These are phyloP conservation scores for Patella depressa DNA, from an alignment of 2,888 invertebrate genomes.

Conservation along the genomic window DNA sequence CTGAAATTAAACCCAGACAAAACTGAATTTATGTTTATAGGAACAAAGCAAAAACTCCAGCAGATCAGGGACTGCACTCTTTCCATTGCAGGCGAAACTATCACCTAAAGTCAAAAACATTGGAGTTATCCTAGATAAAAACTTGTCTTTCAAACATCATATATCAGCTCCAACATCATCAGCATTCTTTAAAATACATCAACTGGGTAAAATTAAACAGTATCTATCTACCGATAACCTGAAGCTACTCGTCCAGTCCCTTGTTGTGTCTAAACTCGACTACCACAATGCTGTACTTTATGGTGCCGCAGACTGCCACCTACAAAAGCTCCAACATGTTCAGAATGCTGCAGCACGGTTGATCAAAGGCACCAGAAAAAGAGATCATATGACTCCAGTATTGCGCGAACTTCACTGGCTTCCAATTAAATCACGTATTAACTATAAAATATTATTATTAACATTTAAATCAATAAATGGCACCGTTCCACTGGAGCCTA, in stretches of 20 bases:
- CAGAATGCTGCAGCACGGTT: constrained; percentile 3
- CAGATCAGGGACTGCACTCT: too few species aligned
- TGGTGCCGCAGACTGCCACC: background rate
- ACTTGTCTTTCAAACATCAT: too few species aligned
- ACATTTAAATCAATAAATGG: background rate
- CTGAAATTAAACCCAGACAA: too few species aligned
- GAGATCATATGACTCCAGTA: background rate
- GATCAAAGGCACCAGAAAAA: background rate
- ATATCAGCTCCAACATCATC: background rate
- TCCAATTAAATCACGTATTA: background rate
- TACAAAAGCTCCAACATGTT: background rate
- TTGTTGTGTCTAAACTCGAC: background rate
- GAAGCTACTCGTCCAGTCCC: background rate
- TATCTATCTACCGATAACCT: background rate
- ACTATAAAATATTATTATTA: background rate
- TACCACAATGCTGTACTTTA: background rate
- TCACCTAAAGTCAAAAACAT: too few species aligned
- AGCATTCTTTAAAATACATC: background rate
- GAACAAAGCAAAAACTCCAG: too few species aligned
- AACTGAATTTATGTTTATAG: too few species aligned
- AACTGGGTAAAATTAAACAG: background rate
- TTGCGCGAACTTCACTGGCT: background rate
- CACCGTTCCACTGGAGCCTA: background rate
- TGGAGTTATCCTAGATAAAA: too few species aligned
- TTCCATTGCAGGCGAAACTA: too few species aligned